Evolutionary conservation across 2,888 invertebrate genomes (phyloP), one percentile per base, ranked within the genome.

Genomic region (Gerris lacustris): DNA sequence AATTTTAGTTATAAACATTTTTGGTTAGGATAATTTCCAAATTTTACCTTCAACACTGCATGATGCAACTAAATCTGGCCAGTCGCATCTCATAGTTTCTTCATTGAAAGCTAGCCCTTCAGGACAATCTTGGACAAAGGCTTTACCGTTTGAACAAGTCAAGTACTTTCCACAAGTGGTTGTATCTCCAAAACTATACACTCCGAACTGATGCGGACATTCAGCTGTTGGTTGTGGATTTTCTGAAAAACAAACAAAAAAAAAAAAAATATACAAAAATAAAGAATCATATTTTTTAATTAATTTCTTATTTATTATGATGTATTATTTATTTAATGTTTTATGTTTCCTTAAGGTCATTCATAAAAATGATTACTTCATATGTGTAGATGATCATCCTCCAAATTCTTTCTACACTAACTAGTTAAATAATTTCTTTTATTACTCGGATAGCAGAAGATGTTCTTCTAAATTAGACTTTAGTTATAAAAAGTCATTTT

Each of bases 171-270:
- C 90, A 79, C 93, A 93, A 78, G 89, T 83, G 1, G 80, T 79
- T 5, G 80, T 77, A 76, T 87, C 87, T 0, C 91, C 91, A 70
- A 89, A 80, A 75, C 86, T 85, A 82, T 86, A 93, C 80, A 91
- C 90, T 0, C 92, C 93, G 77, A 88, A 93, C 79, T 91, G 91
- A 79, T 91, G 89, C 0, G 92, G 91, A 75, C 93, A 93, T 7
- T 88, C 88, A 0, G 87, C 88, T 0, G 90, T 90, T 0, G 92
- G 84, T 75, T 87, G 86, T 0, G 89, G 80, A 5, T 87, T 84
- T 78, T 90, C 90, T 90, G 79, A 1, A 79, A 4, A 31, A 31
- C 1, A 31, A 31, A n/a, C n/a, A 4, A 31, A 31, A 31, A 31
- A 18, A 15, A n/a, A 4, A 31, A 31, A 31, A 31, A 31, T 31